Evolutionary conservation across 2,888 invertebrate species (phyloP).

Genomic region (Muschampia staudingeri): DNA sequence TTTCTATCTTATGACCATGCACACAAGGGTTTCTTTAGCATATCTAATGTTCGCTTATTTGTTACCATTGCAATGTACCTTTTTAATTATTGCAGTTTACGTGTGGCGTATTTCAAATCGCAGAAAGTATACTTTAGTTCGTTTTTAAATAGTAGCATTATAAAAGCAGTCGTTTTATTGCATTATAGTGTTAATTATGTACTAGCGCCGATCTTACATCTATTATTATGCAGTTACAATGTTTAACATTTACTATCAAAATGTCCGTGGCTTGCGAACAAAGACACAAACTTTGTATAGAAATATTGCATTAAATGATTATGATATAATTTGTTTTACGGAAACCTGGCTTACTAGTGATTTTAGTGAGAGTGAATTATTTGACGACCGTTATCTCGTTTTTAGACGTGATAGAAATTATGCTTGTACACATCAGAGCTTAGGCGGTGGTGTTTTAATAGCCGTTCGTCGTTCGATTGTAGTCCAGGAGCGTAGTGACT

Average conservation of each 20-base stretch:
- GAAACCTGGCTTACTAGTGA: constrained; percentile 7
- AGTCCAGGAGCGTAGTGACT: not conserved
- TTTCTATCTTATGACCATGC: not conserved
- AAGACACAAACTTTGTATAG: not conserved
- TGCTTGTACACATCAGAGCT: not conserved
- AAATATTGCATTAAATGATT: not conserved
- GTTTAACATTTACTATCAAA: not conserved
- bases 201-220: not conserved
- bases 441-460: not conserved
- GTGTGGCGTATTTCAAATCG: not conserved
- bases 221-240: not conserved
- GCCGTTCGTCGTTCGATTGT: not conserved
- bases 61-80: not conserved
- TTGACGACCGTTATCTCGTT: not conserved
- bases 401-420: not conserved
- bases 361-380: not conserved
- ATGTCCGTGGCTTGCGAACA: constrained; percentile 1
- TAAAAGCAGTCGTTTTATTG: not conserved
- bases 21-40: not conserved
- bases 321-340: not conserved
- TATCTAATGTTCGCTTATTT: not conserved
- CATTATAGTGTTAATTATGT: not conserved
- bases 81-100: not conserved
- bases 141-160: not conserved
- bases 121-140: not conserved